These are phyloP conservation scores for Odontomachus brunneus DNA, from an alignment of 1,140 invertebrate species.

Conservation along the genomic window DNA sequence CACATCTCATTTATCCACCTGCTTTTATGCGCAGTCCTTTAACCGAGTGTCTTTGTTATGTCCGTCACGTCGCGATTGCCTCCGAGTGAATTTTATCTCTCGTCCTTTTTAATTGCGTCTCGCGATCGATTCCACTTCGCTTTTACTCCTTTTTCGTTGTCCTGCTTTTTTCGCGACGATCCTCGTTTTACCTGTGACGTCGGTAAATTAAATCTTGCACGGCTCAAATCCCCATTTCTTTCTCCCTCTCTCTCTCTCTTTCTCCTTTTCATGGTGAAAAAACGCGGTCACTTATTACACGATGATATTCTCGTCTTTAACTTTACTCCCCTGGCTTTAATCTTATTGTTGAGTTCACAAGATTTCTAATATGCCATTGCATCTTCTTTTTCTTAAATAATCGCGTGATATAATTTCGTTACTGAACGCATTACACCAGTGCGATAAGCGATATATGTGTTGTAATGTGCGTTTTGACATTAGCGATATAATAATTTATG, in stretches of 20 bases:
- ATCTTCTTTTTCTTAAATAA: background rate
- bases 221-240: background rate
- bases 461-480: background rate
- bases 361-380: no score
- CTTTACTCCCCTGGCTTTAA: background rate
- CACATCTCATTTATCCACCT: background rate
- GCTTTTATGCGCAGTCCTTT: background rate
- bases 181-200: conserved; percentile 15
- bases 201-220: conserved; percentile 38
- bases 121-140: conserved; percentile 28
- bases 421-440: no score
- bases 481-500: background rate
- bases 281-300: conserved; percentile 14
- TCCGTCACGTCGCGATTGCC: conserved; percentile 4
- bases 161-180: conserved; percentile 29
- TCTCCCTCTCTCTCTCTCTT: no score
- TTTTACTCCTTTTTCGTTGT: conserved; percentile 12
- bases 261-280: background rate
- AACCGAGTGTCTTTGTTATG: background rate
- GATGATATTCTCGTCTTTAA: background rate
- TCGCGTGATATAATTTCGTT: no score
- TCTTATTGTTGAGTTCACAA: conserved; percentile 2
- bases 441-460: background rate
- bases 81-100: conserved; percentile 4
- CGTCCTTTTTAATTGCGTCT: conserved; percentile 27